These are phyloP conservation scores for Ips nitidus DNA, from an alignment of 1,140 invertebrate genomes.

Conservation along the genomic window DNA sequence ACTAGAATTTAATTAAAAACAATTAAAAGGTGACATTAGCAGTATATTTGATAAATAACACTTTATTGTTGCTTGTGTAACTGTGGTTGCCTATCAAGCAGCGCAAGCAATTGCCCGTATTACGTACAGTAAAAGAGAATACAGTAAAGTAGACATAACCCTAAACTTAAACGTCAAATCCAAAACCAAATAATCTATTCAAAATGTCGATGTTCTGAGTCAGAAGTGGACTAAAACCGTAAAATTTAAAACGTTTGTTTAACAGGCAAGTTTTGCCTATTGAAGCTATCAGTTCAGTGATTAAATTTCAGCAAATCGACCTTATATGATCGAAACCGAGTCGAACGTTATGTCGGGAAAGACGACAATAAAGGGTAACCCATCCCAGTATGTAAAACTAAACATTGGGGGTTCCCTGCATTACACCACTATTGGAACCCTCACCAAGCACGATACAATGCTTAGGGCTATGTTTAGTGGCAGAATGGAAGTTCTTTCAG, in stretches of 20 bases:
- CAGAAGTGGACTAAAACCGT: background rate
- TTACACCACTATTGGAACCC: conserved; percentile 94
- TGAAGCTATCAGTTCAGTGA: background rate
- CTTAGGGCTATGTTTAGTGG: conserved; percentile 98
- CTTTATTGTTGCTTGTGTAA: no score
- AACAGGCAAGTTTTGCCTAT: conserved; percentile 10
- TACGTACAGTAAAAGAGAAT: no score
- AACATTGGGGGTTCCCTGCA: conserved; percentile 92
- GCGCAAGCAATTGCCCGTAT: no score
- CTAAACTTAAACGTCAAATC: background rate
- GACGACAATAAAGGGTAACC: conserved; percentile 81
- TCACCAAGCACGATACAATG: conserved; percentile 99
- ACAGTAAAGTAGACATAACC: background rate
- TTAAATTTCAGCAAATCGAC: conserved; percentile 8
- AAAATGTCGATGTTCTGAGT: background rate
- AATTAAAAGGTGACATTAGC: no score
- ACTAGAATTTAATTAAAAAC: no score
- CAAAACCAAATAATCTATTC: background rate
- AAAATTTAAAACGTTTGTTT: background rate
- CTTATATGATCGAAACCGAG: conserved; percentile 43
- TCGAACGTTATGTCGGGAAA: conserved; percentile 65
- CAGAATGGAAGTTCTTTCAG: conserved; percentile 94
- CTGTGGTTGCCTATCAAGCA: no score
- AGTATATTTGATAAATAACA: no score
- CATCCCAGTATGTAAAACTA: conserved; percentile 91